A percentile compares a stretch with the other conserved stretches of the same genome.
Conservation (phyloP, 2,113 vertebrate genomes). For the Melanocharis versteri region DNA sequence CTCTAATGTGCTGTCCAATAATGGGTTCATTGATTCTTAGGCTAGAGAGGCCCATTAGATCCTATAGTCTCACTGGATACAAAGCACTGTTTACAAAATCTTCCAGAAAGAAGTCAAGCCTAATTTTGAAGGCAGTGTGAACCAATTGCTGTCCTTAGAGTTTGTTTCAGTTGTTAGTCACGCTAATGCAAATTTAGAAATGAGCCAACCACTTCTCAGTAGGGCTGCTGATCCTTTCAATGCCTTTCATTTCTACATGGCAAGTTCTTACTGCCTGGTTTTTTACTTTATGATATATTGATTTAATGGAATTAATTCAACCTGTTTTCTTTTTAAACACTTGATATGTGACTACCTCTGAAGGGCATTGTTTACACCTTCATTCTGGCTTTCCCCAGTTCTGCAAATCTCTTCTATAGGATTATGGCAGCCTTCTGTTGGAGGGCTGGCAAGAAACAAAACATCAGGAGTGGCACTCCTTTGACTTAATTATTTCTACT, state of each 20-base stretch:
- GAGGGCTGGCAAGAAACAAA: background rate
- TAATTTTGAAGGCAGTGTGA: background rate
- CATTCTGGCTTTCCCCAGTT: background rate
- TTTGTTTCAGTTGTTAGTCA: background rate
- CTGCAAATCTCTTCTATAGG: background rate
- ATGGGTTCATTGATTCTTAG: background rate
- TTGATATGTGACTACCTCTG: background rate
- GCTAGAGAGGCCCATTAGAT: background rate
- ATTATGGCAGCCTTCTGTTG: background rate
- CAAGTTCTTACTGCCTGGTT: background rate
- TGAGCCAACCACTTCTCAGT: background rate
- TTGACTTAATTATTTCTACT: background rate
- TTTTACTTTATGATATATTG: background rate
- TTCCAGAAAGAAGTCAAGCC: background rate
- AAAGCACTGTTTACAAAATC: background rate
- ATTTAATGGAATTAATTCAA: background rate
- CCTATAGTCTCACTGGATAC: background rate
- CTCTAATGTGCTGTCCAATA: background rate
- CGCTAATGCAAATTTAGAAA: background rate
- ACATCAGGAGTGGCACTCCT: background rate
- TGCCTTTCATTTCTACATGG: background rate
- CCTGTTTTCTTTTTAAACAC: background rate
- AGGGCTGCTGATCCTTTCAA: background rate
- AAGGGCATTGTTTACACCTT: background rate
- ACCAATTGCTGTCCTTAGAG: background rate